Percentiles rank a stretch among this genome's conserved stretches.
Conservation (phyloP, 2,797 vertebrate genomes). For the Chromobotia macracanthus region DNA sequence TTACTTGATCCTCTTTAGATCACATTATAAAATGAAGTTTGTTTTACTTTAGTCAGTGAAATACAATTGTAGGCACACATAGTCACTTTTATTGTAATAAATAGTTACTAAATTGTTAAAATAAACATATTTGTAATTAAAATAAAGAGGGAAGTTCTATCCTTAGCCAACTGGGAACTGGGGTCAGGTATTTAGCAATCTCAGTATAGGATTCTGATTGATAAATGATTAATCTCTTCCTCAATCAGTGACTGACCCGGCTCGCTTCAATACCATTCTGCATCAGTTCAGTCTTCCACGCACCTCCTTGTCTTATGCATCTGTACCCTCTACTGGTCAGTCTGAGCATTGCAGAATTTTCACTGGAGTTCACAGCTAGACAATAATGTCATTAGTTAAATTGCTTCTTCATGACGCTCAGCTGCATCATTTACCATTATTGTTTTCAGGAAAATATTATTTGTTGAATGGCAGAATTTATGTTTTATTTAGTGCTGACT, state of each 20-base stretch:
- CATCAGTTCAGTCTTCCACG: slow-evolving; percentile 83
- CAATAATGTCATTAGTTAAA: slow-evolving; percentile 49
- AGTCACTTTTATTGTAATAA: too few relatives aligned
- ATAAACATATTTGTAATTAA: background rate
- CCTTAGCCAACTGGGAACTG: background rate
- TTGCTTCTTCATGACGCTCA: background rate
- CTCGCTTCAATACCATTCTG: slow-evolving; percentile 82
- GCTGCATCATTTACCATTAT: background rate
- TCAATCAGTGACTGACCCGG: slow-evolving; percentile 82
- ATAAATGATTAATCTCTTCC: slow-evolving; percentile 23
- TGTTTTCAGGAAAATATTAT: too few relatives aligned
- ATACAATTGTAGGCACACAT: too few relatives aligned
- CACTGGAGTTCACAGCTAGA: too few relatives aligned
- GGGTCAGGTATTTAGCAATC: slow-evolving; percentile 1
- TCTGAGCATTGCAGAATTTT: slow-evolving; percentile 44
- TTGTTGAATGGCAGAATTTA: too few relatives aligned
- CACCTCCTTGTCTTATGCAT: slow-evolving; percentile 78
- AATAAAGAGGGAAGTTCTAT: background rate
- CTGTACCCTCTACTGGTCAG: slow-evolving; percentile 79
- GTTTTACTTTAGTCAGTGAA: too few relatives aligned
- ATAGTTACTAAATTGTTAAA: too few relatives aligned
- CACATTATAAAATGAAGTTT: too few relatives aligned
- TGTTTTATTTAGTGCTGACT: too few relatives aligned
- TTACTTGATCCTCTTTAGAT: too few relatives aligned
- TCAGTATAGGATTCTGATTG: background rate